Conservation (phyloP, 2,113 vertebrate species). For the Lepus americanus region DNA sequence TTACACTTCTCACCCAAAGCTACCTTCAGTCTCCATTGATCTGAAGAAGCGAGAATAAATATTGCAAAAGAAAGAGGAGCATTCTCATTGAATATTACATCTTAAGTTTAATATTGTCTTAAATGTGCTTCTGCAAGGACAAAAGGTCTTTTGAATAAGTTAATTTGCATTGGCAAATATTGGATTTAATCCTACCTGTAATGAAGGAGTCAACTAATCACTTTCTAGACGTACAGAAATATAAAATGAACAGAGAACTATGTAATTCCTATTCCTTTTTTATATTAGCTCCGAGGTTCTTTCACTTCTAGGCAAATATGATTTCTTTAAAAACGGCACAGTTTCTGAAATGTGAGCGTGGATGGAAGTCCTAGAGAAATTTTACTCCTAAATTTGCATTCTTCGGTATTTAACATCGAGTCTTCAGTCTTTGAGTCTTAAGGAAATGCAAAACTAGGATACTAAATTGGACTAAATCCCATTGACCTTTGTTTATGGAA, state of each 20-base stretch:
- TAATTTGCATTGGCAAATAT: slow-evolving; percentile 70
- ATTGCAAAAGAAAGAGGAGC: neutral
- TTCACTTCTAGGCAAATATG: slow-evolving; percentile 59
- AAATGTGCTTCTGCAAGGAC: slow-evolving; percentile 20
- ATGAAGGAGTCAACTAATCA: slow-evolving; percentile 54
- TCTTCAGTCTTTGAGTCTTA: neutral
- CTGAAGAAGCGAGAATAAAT: slow-evolving; percentile 47
- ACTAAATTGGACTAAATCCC: neutral
- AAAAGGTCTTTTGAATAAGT: slow-evolving; percentile 57
- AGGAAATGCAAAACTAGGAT: neutral
- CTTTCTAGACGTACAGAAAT: slow-evolving; percentile 47
- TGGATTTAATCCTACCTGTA: slow-evolving; percentile 43
- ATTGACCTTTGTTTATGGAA: neutral
- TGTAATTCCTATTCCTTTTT: slow-evolving; percentile 54
- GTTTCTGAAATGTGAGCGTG: neutral
- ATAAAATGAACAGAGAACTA: slow-evolving; percentile 36
- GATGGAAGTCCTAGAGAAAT: slow-evolving; percentile 7
- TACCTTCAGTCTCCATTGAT: neutral
- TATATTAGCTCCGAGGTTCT: slow-evolving; percentile 41
- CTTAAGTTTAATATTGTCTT: slow-evolving; percentile 28
- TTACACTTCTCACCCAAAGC: neutral
- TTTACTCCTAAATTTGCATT: neutral
- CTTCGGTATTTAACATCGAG: neutral
- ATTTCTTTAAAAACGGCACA: slow-evolving; percentile 42
- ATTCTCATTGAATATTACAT: slow-evolving; percentile 10